phyloP scores from a whole-genome alignment of 2,888 invertebrate species.

The Microplitis deprimator region DNA sequence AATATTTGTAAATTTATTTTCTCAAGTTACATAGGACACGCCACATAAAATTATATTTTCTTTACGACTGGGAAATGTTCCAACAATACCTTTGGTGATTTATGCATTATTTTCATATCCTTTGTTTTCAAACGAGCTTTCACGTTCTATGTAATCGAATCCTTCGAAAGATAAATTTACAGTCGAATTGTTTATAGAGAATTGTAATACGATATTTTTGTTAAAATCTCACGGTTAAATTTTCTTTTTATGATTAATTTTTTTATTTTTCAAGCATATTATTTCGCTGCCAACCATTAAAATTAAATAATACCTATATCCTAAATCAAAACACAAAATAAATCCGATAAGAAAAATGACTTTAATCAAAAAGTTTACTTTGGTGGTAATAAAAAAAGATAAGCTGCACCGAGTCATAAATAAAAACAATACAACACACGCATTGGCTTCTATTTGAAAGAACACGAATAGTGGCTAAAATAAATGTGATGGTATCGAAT shows the following conservation, averaged over 20 bases:
- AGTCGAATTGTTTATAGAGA: neutral
- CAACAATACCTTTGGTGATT: conserved; percentile 8
- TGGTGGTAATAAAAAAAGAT: conserved; percentile 31
- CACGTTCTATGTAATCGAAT: neutral
- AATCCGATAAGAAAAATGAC: conserved; percentile 34
- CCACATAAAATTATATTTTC: conserved; percentile 15
- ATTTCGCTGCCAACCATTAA: neutral
- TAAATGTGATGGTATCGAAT: conserved; percentile 7
- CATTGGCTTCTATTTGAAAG: conserved; percentile 15
- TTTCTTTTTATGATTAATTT: neutral
- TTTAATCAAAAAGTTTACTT: conserved; percentile 43
- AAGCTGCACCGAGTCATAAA: conserved; percentile 38
- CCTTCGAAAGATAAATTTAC: conserved; percentile 4
- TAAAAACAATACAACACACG: conserved; percentile 40
- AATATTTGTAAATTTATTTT: neutral
- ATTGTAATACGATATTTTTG: conserved; percentile 4
- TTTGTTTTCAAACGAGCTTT: conserved; percentile 10
- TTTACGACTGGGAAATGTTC: conserved; percentile 2
- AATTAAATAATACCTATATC: conserved; percentile 4
- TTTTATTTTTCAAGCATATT: neutral
- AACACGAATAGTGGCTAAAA: neutral
- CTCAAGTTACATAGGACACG: neutral
- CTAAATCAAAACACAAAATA: conserved; percentile 9
- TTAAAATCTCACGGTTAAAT: neutral
- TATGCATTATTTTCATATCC: conserved; percentile 6